Conservation (phyloP, 2,888 invertebrate species). For the Flexamia atlantica region DNA sequence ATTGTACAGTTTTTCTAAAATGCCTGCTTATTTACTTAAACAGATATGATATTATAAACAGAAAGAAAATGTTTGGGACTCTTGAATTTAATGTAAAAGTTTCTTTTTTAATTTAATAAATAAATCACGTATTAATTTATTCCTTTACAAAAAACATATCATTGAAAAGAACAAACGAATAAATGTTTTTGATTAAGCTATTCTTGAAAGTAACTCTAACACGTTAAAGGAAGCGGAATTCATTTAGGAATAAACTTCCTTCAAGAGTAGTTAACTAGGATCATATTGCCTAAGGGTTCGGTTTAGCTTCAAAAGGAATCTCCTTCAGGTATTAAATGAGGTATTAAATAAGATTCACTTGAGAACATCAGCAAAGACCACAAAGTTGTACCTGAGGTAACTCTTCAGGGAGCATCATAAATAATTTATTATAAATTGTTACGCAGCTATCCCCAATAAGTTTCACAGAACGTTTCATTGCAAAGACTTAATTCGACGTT, state of each 20-base stretch:
- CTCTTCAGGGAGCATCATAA: conserved; percentile 31
- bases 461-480: conserved; percentile 1
- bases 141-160: no score
- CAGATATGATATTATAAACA: no score
- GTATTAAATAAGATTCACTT: conserved; percentile 34
- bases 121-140: no score
- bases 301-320: conserved; percentile 27
- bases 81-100: no score
- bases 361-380: conserved; percentile 26
- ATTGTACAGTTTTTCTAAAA: no score
- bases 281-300: conserved; percentile 16
- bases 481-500: neutral
- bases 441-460: neutral
- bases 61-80: no score
- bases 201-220: neutral
- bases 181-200: no score
- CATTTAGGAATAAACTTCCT: conserved; percentile 19
- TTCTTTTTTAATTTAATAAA: no score
- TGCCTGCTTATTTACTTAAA: no score
- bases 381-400: conserved; percentile 24
- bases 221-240: neutral
- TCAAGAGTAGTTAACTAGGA: conserved; percentile 20
- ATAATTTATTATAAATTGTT: conserved; percentile 27
- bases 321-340: conserved; percentile 27
- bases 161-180: no score